These are phyloP conservation scores for Ianthella basta DNA, from an alignment of 37 sponge, comb jelly and placozoan species.

Conservation along the genomic window DNA sequence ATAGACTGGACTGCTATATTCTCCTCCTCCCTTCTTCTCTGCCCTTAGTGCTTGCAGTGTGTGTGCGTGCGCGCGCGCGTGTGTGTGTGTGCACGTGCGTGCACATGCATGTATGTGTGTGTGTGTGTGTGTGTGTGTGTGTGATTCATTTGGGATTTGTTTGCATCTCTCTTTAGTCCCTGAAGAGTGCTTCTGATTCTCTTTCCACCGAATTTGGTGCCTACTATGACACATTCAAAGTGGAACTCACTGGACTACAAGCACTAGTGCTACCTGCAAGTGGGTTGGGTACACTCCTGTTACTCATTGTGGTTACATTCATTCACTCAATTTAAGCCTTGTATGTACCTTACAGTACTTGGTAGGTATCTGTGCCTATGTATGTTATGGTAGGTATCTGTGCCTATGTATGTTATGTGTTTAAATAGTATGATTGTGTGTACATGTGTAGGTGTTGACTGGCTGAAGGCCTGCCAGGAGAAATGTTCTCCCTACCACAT, in stretches of 20 bases:
- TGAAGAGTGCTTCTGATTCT: neutral
- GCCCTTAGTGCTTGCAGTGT: too few relatives aligned
- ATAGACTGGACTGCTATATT: too few relatives aligned
- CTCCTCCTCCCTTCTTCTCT: too few relatives aligned
- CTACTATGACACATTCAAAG: constrained; percentile 66
- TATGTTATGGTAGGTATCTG: neutral
- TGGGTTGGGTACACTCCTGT: constrained; percentile 15
- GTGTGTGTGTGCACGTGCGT: neutral
- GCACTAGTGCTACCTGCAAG: constrained; percentile 69
- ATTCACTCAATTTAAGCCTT: neutral
- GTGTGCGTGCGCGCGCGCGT: neutral
- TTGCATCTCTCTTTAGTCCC: neutral
- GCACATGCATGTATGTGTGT: constrained; percentile 3
- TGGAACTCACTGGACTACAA: constrained; percentile 68
- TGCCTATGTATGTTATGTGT: neutral
- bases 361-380: neutral
- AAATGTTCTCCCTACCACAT: constrained; percentile 53
- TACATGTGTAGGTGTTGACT: constrained; percentile 52
- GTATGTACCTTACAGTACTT: neutral
- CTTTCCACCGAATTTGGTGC: constrained; percentile 12
- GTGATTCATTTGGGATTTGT: neutral
- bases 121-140: neutral
- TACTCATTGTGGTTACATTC: too few relatives aligned
- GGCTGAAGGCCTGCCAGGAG: constrained; percentile 44
- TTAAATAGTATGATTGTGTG: too few relatives aligned